These are phyloP conservation scores for Nibea coibor DNA, from an alignment of 2,113 vertebrate genomes.

Conservation along the genomic window DNA sequence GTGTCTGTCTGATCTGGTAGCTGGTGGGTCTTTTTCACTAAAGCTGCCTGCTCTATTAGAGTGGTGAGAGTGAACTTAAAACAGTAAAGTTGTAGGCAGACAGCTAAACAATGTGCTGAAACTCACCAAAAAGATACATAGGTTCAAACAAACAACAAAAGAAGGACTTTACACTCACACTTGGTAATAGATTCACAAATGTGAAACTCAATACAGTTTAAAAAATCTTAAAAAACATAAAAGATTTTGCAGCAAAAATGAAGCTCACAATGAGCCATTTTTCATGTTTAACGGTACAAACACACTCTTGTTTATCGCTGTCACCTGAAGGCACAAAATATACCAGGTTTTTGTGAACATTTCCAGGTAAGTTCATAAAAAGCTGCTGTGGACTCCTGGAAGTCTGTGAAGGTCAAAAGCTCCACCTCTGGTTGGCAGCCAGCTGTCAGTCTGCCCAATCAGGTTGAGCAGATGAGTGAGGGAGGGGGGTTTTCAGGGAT, in stretches of 20 bases:
- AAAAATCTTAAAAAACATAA: not conserved
- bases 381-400: slow-evolving; percentile 66
- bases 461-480: slow-evolving; percentile 32
- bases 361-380: slow-evolving; percentile 63
- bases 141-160: not conserved
- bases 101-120: not conserved
- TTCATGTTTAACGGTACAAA: slow-evolving; percentile 25
- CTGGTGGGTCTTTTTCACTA: not conserved
- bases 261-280: not conserved
- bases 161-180: not conserved
- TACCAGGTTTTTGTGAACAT: slow-evolving; percentile 18
- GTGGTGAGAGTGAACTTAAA: not conserved
- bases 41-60: not conserved
- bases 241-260: not conserved
- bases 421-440: slow-evolving; percentile 73
- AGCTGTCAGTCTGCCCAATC: slow-evolving; percentile 72
- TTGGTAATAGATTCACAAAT: not conserved
- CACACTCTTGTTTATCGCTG: slow-evolving; percentile 25
- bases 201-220: not conserved
- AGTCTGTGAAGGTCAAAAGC: slow-evolving; percentile 79
- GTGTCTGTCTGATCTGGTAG: not conserved
- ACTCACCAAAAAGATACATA: not conserved
- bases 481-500: slow-evolving; percentile 25
- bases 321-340: slow-evolving; percentile 14
- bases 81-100: not conserved